A percentile compares a stretch with the other conserved stretches of the same genome.
These are phyloP conservation scores for Drosophila falleni DNA, from an alignment of 2,888 invertebrate genomes.

Conservation along the genomic window DNA sequence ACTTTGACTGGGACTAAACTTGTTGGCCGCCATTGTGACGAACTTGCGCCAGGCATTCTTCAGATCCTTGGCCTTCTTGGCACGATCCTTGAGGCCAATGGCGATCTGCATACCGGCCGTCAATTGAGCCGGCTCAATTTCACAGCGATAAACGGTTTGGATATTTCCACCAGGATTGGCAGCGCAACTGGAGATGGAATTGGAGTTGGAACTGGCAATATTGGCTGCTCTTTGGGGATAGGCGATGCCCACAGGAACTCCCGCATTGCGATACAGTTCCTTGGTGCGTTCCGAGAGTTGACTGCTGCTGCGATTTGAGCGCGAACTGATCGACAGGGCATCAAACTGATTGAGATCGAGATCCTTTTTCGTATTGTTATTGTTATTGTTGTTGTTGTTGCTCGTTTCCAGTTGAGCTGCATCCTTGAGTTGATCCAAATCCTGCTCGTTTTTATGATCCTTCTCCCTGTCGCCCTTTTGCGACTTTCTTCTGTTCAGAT, in stretches of 20 bases:
- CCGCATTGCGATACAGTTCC: slow-evolving; percentile 84
- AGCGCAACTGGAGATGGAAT: slow-evolving; percentile 17
- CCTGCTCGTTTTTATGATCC: slow-evolving; percentile 31
- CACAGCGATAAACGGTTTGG: slow-evolving; percentile 85
- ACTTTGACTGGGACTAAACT: slow-evolving; percentile 84
- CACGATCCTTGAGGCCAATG: slow-evolving; percentile 85
- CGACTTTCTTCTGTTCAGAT: slow-evolving; percentile 82
- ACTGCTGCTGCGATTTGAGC: slow-evolving; percentile 84
- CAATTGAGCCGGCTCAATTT: slow-evolving; percentile 83
- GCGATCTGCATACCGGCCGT: slow-evolving; percentile 86
- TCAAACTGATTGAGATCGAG: slow-evolving; percentile 83
- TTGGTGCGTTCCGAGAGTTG: slow-evolving; percentile 84
- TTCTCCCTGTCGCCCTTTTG: slow-evolving; percentile 58
- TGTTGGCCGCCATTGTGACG: slow-evolving; percentile 85
- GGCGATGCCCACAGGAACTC: slow-evolving; percentile 84
- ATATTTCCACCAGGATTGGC: slow-evolving; percentile 65
- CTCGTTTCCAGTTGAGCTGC: slow-evolving; percentile 41
- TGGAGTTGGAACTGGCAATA: slow-evolving; percentile 49
- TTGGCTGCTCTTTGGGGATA: slow-evolving; percentile 82
- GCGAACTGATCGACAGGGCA: slow-evolving; percentile 83
- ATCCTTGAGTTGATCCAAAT: slow-evolving; percentile 40
- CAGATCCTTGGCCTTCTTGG: slow-evolving; percentile 85
- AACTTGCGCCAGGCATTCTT: slow-evolving; percentile 86
- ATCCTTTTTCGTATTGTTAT: slow-evolving; percentile 68
- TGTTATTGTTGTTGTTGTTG: slow-evolving; percentile 23